phyloP scores from a whole-genome alignment of 2,888 invertebrate genomes.

The Pseudoips prasinana region DNA sequence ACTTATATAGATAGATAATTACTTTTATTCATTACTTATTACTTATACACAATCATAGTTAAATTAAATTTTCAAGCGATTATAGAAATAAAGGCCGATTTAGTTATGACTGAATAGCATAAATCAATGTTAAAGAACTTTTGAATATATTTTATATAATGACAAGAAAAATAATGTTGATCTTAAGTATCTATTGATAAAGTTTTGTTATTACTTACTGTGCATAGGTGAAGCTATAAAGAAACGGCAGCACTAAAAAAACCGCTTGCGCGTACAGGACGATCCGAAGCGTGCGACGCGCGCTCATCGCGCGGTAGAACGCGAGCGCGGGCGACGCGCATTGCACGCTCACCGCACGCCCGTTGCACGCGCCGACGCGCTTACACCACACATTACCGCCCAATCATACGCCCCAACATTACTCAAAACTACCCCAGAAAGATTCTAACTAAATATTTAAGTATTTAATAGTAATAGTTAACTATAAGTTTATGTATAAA shows the following conservation, averaged over 20 bases:
- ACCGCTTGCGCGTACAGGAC: slow-evolving; percentile 41
- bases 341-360: slow-evolving; percentile 59
- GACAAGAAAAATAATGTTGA: no score
- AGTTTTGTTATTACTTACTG: slow-evolving; percentile 59
- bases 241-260: slow-evolving; percentile 43
- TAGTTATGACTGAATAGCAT: no score
- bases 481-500: not conserved
- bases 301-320: slow-evolving; percentile 70
- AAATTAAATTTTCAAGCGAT: not conserved
- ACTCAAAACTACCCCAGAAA: not conserved
- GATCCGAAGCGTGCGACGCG: slow-evolving; percentile 54
- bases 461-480: not conserved
- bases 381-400: slow-evolving; percentile 14
- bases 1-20: no score
- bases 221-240: slow-evolving; percentile 51
- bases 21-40: no score
- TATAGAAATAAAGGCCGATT: not conserved
- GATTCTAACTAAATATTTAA: not conserved
- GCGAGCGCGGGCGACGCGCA: slow-evolving; percentile 56
- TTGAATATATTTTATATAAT: no score
- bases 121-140: no score
- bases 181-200: no score
- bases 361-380: slow-evolving; percentile 25
- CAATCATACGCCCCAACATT: slow-evolving; percentile 12
- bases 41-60: no score